A percentile compares a stretch with the other conserved stretches of the same genome.
phyloP scores from a whole-genome alignment of 2,797 vertebrate species.

The Apogon hyalosoma region DNA sequence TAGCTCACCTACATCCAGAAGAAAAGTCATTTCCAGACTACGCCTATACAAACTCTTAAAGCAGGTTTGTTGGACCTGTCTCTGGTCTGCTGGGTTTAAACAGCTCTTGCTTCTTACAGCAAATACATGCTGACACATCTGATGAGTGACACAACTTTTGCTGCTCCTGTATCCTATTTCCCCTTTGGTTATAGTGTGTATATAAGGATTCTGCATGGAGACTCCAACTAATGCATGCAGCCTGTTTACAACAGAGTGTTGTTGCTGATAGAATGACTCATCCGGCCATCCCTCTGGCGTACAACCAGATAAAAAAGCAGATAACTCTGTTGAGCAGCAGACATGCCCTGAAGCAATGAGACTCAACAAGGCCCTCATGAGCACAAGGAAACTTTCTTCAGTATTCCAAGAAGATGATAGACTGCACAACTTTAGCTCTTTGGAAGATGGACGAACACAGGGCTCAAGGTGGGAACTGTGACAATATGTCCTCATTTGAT shows the following conservation, averaged over 20 bases:
- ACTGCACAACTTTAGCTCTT: too few species aligned
- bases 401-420: conserved; percentile 15
- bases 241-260: conserved; percentile 25
- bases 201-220: not conserved
- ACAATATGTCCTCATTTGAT: too few species aligned
- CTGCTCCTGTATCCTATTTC: conserved; percentile 1
- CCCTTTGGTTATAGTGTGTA: not conserved
- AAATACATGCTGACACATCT: conserved; percentile 20
- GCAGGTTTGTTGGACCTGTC: conserved; percentile 23
- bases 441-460: too few species aligned
- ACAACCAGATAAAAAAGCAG: conserved; percentile 51
- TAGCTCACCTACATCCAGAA: conserved; percentile 2
- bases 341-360: conserved; percentile 65
- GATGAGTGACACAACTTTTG: conserved; percentile 17
- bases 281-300: conserved; percentile 37
- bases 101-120: conserved; percentile 14
- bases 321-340: conserved; percentile 58
- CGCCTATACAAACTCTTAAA: conserved; percentile 36
- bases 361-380: conserved; percentile 44
- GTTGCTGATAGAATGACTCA: conserved; percentile 50
- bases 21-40: conserved; percentile 19
- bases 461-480: too few species aligned
- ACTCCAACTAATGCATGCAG: conserved; percentile 32
- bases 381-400: not conserved
- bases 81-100: conserved; percentile 24